Evolutionary conservation across 2,888 invertebrate species (phyloP).

Genomic region (Tuta absoluta): DNA sequence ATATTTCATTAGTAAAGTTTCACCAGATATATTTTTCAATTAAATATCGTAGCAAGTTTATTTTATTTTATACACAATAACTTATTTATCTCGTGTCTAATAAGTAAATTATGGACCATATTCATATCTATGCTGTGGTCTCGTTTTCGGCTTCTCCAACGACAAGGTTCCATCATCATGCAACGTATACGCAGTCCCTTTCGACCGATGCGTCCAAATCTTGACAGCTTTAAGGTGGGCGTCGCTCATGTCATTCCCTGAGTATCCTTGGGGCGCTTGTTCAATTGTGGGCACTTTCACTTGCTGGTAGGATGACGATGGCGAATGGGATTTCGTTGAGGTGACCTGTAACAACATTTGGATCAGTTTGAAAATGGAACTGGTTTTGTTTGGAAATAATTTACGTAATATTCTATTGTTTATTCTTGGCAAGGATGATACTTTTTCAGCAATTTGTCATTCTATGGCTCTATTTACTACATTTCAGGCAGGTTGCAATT

Average conservation of each 20-base stretch:
- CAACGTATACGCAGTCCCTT: conserved; percentile 68
- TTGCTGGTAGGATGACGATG: conserved; percentile 30
- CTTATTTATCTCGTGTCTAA: not conserved
- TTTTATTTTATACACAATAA: not conserved
- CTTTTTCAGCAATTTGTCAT: no score
- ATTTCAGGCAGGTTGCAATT: no score
- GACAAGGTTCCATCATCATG: conserved; percentile 70
- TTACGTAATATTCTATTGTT: not conserved
- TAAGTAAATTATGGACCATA: not conserved
- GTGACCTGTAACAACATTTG: conserved; percentile 56
- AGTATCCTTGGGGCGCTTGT: conserved; percentile 56
- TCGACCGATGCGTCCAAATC: conserved; percentile 72
- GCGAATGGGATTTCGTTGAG: conserved; percentile 37
- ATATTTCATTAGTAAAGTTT: no score
- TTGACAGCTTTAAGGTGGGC: conserved; percentile 69
- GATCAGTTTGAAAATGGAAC: not conserved
- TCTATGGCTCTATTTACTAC: no score
- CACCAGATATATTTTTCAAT: no score
- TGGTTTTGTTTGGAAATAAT: not conserved
- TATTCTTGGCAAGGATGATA: no score
- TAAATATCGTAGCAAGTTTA: no score
- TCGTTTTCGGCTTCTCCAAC: conserved; percentile 50
- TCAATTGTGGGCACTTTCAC: conserved; percentile 50
- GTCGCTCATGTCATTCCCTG: conserved; percentile 63
- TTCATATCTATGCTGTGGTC: not conserved